Conservation (phyloP, 2,888 invertebrate species). For the Choristoneura rosaceana region DNA sequence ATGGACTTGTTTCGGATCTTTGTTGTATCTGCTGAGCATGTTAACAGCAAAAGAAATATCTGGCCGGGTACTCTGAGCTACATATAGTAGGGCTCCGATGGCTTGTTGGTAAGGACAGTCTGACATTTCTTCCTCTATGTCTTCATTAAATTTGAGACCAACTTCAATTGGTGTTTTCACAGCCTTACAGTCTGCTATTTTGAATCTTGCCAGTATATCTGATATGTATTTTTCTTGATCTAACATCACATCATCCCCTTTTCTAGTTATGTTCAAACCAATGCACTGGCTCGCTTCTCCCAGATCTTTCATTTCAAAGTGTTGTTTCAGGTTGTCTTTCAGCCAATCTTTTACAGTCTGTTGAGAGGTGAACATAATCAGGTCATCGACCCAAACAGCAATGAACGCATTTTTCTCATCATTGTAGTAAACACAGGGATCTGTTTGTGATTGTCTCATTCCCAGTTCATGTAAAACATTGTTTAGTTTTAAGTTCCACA, state of each 20-base stretch:
- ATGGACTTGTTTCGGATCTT: constrained; percentile 21
- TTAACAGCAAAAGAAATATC: constrained; percentile 38
- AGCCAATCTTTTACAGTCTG: constrained; percentile 25
- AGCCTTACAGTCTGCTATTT: background rate
- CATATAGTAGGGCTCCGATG: constrained; percentile 39
- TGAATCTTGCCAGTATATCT: background rate
- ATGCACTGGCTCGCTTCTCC: background rate
- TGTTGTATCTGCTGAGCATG: constrained; percentile 38
- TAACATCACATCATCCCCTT: constrained; percentile 30
- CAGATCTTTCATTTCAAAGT: constrained; percentile 19
- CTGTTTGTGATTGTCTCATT: constrained; percentile 41
- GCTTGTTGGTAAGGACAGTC: constrained; percentile 39
- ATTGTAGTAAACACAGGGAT: constrained; percentile 42
- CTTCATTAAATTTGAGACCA: no score
- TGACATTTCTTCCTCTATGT: background rate
- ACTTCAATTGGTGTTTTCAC: background rate
- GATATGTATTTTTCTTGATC: constrained; percentile 13
- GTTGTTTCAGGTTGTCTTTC: constrained; percentile 29
- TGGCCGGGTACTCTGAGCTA: constrained; percentile 39
- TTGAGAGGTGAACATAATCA: constrained; percentile 4
- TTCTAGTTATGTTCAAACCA: constrained; percentile 10
- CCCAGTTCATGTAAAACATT: constrained; percentile 37
- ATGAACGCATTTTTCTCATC: constrained; percentile 33
- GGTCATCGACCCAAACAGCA: constrained; percentile 47
- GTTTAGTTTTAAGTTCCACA: constrained; percentile 47